Evolutionary conservation across 2,888 invertebrate species (phyloP).

Genomic region (Brenthis hecate): DNA sequence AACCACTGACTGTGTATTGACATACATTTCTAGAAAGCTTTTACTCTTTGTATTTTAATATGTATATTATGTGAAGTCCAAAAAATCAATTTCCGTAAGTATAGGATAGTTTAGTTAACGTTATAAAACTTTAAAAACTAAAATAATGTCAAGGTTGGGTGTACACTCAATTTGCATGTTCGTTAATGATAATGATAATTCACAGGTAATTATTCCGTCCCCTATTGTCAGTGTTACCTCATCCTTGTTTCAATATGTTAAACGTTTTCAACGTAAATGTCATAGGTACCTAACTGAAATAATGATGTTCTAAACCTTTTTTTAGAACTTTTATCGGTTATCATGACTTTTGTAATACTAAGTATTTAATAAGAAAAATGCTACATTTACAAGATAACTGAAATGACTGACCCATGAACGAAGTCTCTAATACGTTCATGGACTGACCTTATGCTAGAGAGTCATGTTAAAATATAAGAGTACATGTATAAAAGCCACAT

Average conservation of each 20-base stretch:
- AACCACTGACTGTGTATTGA: constrained; percentile 34
- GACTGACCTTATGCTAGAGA: background rate
- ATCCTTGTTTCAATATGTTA: constrained; percentile 24
- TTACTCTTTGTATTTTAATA: background rate
- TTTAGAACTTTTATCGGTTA: too few species aligned
- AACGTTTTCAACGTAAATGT: constrained; percentile 16
- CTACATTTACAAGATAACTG: too few species aligned
- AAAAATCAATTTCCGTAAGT: background rate
- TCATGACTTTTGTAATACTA: too few species aligned
- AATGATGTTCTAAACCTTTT: background rate
- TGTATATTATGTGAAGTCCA: background rate
- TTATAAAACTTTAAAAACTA: constrained; percentile 49
- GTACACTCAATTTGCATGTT: constrained; percentile 56
- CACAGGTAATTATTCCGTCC: constrained; percentile 47
- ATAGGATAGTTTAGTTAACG: constrained; percentile 37
- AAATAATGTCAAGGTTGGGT: constrained; percentile 67
- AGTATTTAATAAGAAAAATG: too few species aligned
- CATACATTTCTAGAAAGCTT: constrained; percentile 35
- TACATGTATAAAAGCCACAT: constrained; percentile 30
- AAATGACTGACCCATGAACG: too few species aligned
- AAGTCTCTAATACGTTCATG: too few species aligned
- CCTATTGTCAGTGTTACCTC: constrained; percentile 45
- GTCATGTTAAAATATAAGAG: constrained; percentile 3
- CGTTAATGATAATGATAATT: constrained; percentile 55
- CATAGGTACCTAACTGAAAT: background rate